Evolutionary conservation across 1,140 invertebrate species (phyloP).

Genomic region (Tetramorium simillimum): DNA sequence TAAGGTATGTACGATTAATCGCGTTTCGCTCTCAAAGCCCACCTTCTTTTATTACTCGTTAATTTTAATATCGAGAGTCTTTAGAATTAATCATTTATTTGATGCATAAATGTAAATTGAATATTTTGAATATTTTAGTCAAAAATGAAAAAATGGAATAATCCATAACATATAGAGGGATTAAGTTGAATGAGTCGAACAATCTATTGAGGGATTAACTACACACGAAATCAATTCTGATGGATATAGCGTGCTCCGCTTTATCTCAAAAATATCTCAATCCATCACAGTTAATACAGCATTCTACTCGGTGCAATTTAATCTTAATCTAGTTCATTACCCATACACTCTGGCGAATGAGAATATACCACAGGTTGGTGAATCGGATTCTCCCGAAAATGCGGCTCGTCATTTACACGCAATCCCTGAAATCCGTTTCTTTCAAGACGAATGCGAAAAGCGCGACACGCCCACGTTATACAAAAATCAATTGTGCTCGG

Average conservation of each 20-base stretch:
- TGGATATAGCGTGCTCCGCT: conserved; percentile 18
- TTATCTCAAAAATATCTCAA: conserved; percentile 51
- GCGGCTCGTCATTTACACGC: conserved; percentile 51
- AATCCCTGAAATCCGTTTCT: conserved; percentile 49
- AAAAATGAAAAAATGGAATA: neutral
- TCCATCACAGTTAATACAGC: conserved; percentile 44
- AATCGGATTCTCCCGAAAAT: conserved; percentile 29
- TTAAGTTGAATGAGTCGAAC: conserved; percentile 12
- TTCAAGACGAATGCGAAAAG: neutral
- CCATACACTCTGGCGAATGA: neutral
- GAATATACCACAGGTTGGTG: neutral
- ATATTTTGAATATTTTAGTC: neutral
- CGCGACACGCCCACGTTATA: conserved; percentile 41
- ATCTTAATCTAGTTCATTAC: conserved; percentile 40
- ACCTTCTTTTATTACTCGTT: too few species aligned
- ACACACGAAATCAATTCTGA: conserved; percentile 43
- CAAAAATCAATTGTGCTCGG: conserved; percentile 47
- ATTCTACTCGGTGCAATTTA: conserved; percentile 34
- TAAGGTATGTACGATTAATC: too few species aligned
- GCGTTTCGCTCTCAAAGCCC: too few species aligned
- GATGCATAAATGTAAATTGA: neutral
- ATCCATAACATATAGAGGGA: conserved; percentile 6
- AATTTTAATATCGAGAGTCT: too few species aligned
- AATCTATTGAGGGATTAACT: conserved; percentile 42
- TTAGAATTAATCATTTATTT: too few species aligned